A percentile compares a stretch with the other conserved stretches of the same genome.
phyloP scores from a whole-genome alignment of 2,888 invertebrate species.

The Heliconius hortense region DNA sequence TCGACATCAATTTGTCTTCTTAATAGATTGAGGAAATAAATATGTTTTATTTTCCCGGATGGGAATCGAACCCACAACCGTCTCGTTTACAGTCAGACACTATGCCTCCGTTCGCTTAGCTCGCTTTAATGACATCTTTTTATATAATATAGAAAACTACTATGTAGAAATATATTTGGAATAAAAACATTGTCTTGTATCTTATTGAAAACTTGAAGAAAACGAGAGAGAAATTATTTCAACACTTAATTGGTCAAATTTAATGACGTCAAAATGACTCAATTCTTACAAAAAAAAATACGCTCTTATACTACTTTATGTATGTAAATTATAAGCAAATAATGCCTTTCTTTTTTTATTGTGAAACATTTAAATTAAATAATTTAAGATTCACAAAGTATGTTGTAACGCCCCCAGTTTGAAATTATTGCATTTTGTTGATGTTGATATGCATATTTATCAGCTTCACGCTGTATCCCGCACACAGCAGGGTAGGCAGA shows the following conservation, averaged over 20 bases:
- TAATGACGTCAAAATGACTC: background rate
- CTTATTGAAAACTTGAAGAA: no score
- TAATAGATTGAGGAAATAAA: background rate
- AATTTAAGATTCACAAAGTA: background rate
- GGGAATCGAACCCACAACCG: background rate
- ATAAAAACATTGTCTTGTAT: no score
- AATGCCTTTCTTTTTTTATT: slow-evolving; percentile 3
- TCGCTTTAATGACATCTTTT: no score
- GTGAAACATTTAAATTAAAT: background rate
- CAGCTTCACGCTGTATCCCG: no score
- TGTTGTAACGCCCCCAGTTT: background rate
- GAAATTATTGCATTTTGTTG: no score
- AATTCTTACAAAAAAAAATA: background rate
- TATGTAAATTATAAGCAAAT: background rate
- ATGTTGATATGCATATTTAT: background rate
- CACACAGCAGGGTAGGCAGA: no score
- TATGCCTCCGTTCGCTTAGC: no score
- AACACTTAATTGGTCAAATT: no score
- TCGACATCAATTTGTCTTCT: background rate
- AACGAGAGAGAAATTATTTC: no score
- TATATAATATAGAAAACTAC: no score
- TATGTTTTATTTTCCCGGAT: background rate
- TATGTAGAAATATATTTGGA: no score
- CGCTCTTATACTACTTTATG: background rate
- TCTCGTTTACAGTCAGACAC: background rate